Percentiles rank a stretch among this genome's conserved stretches.
Conservation (phyloP, 2,888 invertebrate genomes). For the Rhodophaea formosa region DNA sequence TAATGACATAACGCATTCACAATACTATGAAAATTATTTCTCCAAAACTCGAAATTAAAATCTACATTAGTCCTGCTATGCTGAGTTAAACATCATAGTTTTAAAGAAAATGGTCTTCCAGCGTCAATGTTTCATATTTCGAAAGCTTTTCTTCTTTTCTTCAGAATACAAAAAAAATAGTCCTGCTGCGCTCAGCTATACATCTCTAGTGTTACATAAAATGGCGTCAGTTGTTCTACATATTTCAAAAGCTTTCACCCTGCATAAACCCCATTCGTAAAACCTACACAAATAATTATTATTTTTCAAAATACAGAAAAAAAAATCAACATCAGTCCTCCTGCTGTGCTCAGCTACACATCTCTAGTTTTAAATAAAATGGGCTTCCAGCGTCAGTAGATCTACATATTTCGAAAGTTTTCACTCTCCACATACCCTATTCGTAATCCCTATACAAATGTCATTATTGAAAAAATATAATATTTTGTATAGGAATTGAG, state of each 20-base stretch:
- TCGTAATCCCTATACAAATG: too few relatives aligned
- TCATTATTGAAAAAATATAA: too few relatives aligned
- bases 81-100: neutral
- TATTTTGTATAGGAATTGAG: too few relatives aligned
- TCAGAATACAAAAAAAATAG: neutral
- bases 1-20: too few relatives aligned
- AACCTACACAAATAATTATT: too few relatives aligned
- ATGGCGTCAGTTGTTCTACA: too few relatives aligned
- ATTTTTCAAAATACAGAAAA: too few relatives aligned
- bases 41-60: neutral
- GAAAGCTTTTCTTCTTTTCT: conserved; percentile 34
- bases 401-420: conserved; percentile 47
- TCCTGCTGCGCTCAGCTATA: conserved; percentile 8
- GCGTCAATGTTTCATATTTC: conserved; percentile 40
- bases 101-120: neutral
- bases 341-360: conserved; percentile 8
- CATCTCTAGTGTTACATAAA: too few relatives aligned
- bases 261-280: too few relatives aligned
- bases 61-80: neutral
- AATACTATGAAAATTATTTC: too few relatives aligned
- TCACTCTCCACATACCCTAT: conserved; percentile 28
- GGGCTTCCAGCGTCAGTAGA: conserved; percentile 6
- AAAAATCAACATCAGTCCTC: neutral
- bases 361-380: too few relatives aligned
- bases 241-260: too few relatives aligned